These are phyloP conservation scores for Amblyraja radiata DNA, from an alignment of 2,797 vertebrate genomes.

Conservation along the genomic window DNA sequence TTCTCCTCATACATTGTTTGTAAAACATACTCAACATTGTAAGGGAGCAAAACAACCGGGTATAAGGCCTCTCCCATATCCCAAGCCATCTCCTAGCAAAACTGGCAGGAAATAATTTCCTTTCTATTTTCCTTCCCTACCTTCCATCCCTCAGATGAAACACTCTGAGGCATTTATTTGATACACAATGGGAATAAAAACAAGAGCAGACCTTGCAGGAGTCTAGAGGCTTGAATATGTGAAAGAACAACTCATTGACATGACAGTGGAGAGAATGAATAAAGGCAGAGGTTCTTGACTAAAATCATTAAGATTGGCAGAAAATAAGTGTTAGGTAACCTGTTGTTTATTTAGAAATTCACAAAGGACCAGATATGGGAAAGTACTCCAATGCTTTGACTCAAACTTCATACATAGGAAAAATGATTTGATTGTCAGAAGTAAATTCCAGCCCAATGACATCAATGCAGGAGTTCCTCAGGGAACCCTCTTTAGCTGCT, in stretches of 20 bases:
- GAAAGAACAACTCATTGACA: not conserved
- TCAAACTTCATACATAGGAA: no score
- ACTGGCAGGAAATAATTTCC: not conserved
- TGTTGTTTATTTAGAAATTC: not conserved
- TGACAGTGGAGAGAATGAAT: not conserved
- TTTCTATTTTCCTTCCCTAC: not conserved
- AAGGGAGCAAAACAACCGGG: not conserved
- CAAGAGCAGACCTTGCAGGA: not conserved
- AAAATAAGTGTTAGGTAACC: not conserved
- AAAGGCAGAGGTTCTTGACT: not conserved
- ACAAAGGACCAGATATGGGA: not conserved
- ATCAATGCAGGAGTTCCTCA: no score
- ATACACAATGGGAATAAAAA: not conserved
- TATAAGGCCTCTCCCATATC: not conserved
- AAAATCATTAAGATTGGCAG: not conserved
- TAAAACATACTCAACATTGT: not conserved
- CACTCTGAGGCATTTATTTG: not conserved
- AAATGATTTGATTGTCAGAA: no score
- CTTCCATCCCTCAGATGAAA: not conserved
- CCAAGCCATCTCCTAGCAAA: not conserved
- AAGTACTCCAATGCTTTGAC: no score
- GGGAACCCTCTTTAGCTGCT: no score
- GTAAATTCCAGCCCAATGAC: no score
- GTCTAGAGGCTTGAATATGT: not conserved
- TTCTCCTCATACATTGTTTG: not conserved